These are phyloP conservation scores for Andrena chrysosceles DNA, from an alignment of 2,888 invertebrate species.

Conservation along the genomic window DNA sequence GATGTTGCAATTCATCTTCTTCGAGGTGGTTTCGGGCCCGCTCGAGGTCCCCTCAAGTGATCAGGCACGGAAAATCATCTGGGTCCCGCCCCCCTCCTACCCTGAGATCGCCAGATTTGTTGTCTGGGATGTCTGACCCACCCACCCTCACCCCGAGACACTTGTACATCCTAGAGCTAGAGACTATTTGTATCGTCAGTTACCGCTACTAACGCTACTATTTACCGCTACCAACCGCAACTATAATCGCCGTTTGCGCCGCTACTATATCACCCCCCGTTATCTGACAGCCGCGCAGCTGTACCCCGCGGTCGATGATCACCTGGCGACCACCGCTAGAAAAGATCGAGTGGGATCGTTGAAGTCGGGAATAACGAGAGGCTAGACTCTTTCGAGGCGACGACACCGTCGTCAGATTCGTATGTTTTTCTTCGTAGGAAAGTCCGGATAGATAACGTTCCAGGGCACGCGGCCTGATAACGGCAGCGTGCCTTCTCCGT, in stretches of 20 bases:
- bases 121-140: background rate
- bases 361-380: slow-evolving; percentile 37
- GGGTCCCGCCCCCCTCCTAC: too few species aligned
- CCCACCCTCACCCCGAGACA: background rate
- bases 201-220: slow-evolving; percentile 57
- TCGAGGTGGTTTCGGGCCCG: slow-evolving; percentile 19
- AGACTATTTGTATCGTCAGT: slow-evolving; percentile 63
- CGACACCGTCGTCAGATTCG: slow-evolving; percentile 8
- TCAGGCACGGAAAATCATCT: background rate
- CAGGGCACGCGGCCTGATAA: slow-evolving; percentile 4
- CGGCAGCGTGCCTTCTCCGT: background rate
- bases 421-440: background rate
- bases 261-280: slow-evolving; percentile 57
- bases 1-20: slow-evolving; percentile 9
- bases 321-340: slow-evolving; percentile 9
- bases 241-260: slow-evolving; percentile 54
- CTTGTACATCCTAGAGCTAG: slow-evolving; percentile 31
- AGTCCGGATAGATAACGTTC: background rate
- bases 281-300: slow-evolving; percentile 36
- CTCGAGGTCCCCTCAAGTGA: background rate
- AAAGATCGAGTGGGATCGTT: background rate
- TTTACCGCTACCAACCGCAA: slow-evolving; percentile 59
- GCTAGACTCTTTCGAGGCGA: slow-evolving; percentile 40
- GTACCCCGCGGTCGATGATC: slow-evolving; percentile 26
- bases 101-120: slow-evolving; percentile 15